Evolutionary conservation across 2,113 vertebrate species (phyloP), one percentile per base, ranked within the genome.

Genomic region (Piprites chloris): DNA sequence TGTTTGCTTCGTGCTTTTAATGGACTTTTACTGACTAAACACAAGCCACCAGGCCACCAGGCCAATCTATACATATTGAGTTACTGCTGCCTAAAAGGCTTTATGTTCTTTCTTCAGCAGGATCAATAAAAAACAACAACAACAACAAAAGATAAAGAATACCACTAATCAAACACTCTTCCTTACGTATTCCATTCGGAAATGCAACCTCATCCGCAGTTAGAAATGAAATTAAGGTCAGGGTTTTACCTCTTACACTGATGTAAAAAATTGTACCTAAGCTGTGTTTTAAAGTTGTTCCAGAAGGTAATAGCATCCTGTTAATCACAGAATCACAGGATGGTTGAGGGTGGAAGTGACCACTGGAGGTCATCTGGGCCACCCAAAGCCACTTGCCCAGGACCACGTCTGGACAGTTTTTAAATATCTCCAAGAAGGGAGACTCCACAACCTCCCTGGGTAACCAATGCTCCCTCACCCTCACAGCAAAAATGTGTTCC

Each of bases 61-160:
- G 66, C 78, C 66, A 68, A 66, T 94, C 87, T 74, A 87, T 95
- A 80, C 37, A 62, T 81, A 87, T 73, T 85, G 89, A 87, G 39
- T 96, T 96, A 91, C 30, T 4, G 2, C 58, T 79, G 1, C 69
- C 66, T 75, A 41, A 53, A 87, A 46, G 62, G 12, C 44, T 78
- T 41, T 26, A 28, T 82, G 53, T 44, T 91, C 84, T 75, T 44
- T 91, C 84, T 75, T 91, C 77, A 73, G 2, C 44, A 33, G 6
- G 11, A 37, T 81, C 46, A 79, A 72, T 92, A 24, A 68, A 59
- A 18, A 32, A 18, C 20, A 46, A 50, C 24, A 50, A 27, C 49
- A 52, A 28, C 14, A 37, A 33, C 4, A 6, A 26, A 33, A 52
- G 26, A 55, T 11, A 20, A 41, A 44, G 12, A 69, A 22, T 2